These are phyloP conservation scores for Calycopis cecrops DNA, from an alignment of 1,140 invertebrate species.

Conservation along the genomic window DNA sequence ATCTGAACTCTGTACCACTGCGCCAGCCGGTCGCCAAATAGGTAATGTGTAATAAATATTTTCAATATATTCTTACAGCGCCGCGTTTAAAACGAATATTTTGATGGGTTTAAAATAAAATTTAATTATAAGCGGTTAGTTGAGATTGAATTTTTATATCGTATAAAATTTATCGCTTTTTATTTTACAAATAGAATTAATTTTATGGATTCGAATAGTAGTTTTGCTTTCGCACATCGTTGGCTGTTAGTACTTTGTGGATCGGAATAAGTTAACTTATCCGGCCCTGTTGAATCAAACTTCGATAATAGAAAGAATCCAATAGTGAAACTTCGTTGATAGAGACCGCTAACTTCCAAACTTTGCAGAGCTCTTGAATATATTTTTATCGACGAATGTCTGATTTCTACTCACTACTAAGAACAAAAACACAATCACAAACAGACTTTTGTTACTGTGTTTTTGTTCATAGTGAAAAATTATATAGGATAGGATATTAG, in stretches of 20 bases:
- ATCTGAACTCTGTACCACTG: too few species aligned
- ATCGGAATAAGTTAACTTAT: constrained; percentile 38
- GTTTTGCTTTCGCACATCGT: not conserved
- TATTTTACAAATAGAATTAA: not conserved
- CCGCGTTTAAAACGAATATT: too few species aligned
- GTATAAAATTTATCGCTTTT: not conserved
- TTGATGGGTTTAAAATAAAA: too few species aligned
- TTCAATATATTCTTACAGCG: too few species aligned
- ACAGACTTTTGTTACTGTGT: too few species aligned
- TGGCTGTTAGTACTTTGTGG: constrained; percentile 24
- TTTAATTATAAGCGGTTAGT: too few species aligned
- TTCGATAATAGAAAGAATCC: constrained; percentile 55
- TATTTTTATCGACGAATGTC: constrained; percentile 1
- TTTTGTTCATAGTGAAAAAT: too few species aligned
- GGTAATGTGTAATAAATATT: too few species aligned
- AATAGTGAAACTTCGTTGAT: constrained; percentile 48
- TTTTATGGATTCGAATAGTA: constrained; percentile 8
- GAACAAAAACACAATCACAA: too few species aligned
- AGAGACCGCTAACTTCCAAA: constrained; percentile 44
- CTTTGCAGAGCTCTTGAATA: constrained; percentile 19
- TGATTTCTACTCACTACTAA: not conserved
- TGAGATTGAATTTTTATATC: too few species aligned
- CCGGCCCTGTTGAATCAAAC: constrained; percentile 48
- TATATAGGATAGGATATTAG: too few species aligned
- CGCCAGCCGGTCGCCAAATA: too few species aligned